Evolutionary conservation across 2,113 vertebrate species (phyloP), one percentile per base, ranked within the genome.

Genomic region (Hydropotes inermis): DNA sequence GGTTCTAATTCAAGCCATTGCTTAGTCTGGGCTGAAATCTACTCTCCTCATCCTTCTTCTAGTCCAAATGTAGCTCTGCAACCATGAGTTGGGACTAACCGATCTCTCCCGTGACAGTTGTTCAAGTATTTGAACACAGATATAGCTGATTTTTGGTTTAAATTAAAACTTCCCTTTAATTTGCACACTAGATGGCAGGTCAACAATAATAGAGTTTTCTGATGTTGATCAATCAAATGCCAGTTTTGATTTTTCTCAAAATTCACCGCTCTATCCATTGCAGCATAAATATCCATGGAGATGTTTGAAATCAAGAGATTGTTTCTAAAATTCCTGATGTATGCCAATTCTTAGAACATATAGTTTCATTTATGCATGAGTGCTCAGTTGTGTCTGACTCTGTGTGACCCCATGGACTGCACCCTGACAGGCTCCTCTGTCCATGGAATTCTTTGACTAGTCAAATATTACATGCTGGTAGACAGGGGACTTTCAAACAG

Each of bases 161-260:
- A 87, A 74, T 83, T 28, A 45, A 39, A 43, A 89, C 12, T 87
- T 94, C 94, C 0, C 2, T 98, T 97, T 98, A 98, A 97, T 95
- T 97, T 97, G 89, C 96, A 98, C 93, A 98, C 96, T 95, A 94
- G 96, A 70, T 76, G 95, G 89, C 64, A 28, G 0, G 93, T 98
- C 89, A 97, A 19, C 91, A 91, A 88, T 96, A 93, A 97, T 92
- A 97, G 95, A 96, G 98, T 91, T 74, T 25, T 70, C 94, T 98
- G 94, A 96, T 95, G 33, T 87, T 96, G 84, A 97, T 97, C 93
- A 95, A 97, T 97, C 97, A 96, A 96, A 97, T 95, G 87, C 45
- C 78, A 93, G 94, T 94, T 87, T 96, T 97, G 94, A 89, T 90
- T 94, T 96, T 97, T 89, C 70, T 94, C 96, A 54, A 52, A 91